Conservation (phyloP, 2,888 invertebrate species). For the Myopa testacea region DNA sequence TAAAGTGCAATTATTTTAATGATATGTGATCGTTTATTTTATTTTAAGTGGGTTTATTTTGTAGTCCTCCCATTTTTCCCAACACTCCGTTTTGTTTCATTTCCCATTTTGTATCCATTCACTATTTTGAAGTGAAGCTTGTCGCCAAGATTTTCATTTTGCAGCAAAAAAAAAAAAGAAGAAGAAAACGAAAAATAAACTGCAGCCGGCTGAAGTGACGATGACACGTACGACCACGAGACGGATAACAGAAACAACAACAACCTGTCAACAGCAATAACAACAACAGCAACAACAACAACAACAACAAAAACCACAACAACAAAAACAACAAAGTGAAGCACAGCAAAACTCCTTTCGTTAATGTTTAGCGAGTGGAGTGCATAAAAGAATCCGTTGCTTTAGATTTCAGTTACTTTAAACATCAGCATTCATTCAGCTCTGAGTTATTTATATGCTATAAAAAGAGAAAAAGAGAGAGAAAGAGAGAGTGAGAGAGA, state of each 20-base stretch:
- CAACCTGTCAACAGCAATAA: background rate
- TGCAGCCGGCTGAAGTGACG: background rate
- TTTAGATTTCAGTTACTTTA: background rate
- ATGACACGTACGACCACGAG: background rate
- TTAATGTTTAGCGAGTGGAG: background rate
- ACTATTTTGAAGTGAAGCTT: background rate
- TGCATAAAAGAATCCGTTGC: background rate
- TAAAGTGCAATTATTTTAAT: conserved; percentile 28
- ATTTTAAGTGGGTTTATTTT: background rate
- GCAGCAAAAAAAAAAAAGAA: background rate
- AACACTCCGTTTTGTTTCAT: background rate
- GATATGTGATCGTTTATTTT: conserved; percentile 13
- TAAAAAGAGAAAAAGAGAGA: no score
- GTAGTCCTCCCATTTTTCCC: background rate
- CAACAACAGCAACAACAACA: background rate
- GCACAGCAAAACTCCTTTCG: background rate
- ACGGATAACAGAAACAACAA: background rate
- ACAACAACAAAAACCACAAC: background rate
- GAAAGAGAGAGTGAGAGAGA: background rate
- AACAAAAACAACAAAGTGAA: background rate
- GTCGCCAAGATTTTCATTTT: background rate
- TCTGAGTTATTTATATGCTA: no score
- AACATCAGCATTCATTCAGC: background rate
- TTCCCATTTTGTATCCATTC: background rate
- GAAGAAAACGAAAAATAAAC: background rate